Evolutionary conservation across 1,140 invertebrate genomes (phyloP).

Genomic region (Phymastichus coffea): DNA sequence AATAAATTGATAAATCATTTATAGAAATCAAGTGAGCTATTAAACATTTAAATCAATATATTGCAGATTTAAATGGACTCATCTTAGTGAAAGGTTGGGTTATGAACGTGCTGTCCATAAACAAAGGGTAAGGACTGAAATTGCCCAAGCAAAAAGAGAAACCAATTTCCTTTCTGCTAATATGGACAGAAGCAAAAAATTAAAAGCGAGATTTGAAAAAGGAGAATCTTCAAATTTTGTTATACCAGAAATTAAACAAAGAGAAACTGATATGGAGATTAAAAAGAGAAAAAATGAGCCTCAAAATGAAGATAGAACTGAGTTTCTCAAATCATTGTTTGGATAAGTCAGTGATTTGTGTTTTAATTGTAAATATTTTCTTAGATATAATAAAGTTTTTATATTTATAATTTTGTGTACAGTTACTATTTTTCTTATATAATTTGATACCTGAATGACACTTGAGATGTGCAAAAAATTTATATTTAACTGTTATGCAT

Average conservation of each 20-base stretch:
- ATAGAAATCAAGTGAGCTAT: no score
- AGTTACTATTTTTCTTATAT: no score
- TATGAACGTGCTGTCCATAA: slow-evolving; percentile 89
- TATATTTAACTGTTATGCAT: no score
- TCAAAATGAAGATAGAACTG: slow-evolving; percentile 47
- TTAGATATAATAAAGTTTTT: neutral
- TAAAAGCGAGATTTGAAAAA: slow-evolving; percentile 53
- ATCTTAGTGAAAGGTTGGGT: slow-evolving; percentile 87
- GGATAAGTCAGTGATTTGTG: slow-evolving; percentile 32
- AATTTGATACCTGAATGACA: no score
- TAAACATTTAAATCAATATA: no score
- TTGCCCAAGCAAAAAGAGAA: slow-evolving; percentile 88
- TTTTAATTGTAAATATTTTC: slow-evolving; percentile 19
- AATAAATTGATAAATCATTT: no score
- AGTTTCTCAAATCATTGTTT: slow-evolving; percentile 58
- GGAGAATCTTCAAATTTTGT: slow-evolving; percentile 36
- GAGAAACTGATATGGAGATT: slow-evolving; percentile 52
- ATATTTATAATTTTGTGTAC: no score
- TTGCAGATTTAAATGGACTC: slow-evolving; percentile 89
- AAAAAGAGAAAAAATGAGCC: slow-evolving; percentile 42
- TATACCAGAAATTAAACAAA: slow-evolving; percentile 50
- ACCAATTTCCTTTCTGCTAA: slow-evolving; percentile 82
- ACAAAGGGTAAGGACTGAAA: slow-evolving; percentile 83
- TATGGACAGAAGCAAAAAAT: slow-evolving; percentile 74
- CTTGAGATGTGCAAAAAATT: no score